phyloP scores from a whole-genome alignment of 92 coral and sea anemone genomes.

The Desmophyllum pertusum region DNA sequence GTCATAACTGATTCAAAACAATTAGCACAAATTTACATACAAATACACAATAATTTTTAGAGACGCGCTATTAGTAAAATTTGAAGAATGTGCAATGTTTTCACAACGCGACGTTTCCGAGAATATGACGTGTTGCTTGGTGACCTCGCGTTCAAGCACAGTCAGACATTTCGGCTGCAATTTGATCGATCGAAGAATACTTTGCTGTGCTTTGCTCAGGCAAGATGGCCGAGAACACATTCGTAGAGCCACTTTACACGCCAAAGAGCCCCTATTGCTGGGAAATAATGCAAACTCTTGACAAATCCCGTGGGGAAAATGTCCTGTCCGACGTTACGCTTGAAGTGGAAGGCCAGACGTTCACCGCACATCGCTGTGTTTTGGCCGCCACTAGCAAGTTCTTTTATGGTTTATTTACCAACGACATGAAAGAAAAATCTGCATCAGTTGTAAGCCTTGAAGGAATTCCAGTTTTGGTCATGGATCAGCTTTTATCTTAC shows the following conservation, averaged over 20 bases:
- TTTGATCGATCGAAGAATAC: neutral
- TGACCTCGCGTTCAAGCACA: neutral
- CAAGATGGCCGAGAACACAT: slow-evolving; percentile 16
- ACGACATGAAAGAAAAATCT: slow-evolving; percentile 76
- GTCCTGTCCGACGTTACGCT: slow-evolving; percentile 67
- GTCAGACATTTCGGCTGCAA: neutral
- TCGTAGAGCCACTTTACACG: neutral
- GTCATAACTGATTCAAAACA: no score
- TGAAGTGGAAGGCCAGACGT: slow-evolving; percentile 69
- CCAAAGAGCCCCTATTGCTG: slow-evolving; percentile 22
- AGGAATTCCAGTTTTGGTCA: slow-evolving; percentile 58
- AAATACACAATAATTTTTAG: no score
- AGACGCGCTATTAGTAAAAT: no score
- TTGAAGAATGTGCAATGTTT: no score
- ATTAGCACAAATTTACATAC: no score
- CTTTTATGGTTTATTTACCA: slow-evolving; percentile 74
- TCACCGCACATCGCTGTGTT: slow-evolving; percentile 71
- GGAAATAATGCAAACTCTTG: slow-evolving; percentile 34
- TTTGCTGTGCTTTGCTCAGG: neutral
- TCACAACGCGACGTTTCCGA: no score
- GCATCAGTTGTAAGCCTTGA: slow-evolving; percentile 55
- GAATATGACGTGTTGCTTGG: slow-evolving; percentile 1
- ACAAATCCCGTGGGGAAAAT: slow-evolving; percentile 60
- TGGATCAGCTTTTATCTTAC: slow-evolving; percentile 63
- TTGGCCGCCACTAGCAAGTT: slow-evolving; percentile 74